Evolutionary conservation across 2,888 invertebrate species (phyloP).

Genomic region (Eumerus sabulonum): DNA sequence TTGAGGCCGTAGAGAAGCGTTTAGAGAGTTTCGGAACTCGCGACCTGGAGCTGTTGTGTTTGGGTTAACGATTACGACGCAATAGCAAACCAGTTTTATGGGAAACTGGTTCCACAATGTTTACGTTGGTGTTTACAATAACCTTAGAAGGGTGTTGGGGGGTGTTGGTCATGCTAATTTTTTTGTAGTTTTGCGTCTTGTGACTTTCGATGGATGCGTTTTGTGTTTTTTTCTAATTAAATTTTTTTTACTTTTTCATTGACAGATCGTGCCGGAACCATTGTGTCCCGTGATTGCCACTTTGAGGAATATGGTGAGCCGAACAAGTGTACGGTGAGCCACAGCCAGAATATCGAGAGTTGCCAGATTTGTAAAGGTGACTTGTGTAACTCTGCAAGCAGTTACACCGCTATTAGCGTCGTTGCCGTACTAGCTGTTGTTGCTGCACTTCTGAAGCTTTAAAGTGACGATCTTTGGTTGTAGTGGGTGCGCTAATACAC

Average conservation of each 20-base stretch:
- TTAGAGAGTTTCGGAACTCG: no score
- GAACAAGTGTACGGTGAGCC: constrained; percentile 74
- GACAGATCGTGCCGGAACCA: constrained; percentile 75
- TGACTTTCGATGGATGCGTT: not conserved
- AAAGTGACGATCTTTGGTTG: no score
- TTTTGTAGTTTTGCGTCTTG: not conserved
- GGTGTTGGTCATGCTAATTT: no score
- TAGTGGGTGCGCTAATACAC: no score
- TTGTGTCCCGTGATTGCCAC: constrained; percentile 76
- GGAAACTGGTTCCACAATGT: constrained; percentile 10
- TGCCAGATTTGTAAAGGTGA: constrained; percentile 86
- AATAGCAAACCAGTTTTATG: constrained; percentile 35
- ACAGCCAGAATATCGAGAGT: constrained; percentile 74
- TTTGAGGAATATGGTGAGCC: constrained; percentile 75
- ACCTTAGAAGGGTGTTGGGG: no score
- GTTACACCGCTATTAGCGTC: constrained; percentile 71
- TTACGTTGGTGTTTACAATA: not conserved
- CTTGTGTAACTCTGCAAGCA: constrained; percentile 82
- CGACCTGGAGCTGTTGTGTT: not conserved
- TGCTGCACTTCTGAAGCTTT: constrained; percentile 70
- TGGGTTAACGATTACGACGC: no score
- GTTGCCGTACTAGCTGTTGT: constrained; percentile 72
- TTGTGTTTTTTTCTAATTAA: constrained; percentile 5
- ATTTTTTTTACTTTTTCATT: constrained; percentile 18
- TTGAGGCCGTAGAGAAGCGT: no score